Evolutionary conservation across 92 coral and sea anemone genomes (phyloP).

Genomic region (Actinostola sp.): DNA sequence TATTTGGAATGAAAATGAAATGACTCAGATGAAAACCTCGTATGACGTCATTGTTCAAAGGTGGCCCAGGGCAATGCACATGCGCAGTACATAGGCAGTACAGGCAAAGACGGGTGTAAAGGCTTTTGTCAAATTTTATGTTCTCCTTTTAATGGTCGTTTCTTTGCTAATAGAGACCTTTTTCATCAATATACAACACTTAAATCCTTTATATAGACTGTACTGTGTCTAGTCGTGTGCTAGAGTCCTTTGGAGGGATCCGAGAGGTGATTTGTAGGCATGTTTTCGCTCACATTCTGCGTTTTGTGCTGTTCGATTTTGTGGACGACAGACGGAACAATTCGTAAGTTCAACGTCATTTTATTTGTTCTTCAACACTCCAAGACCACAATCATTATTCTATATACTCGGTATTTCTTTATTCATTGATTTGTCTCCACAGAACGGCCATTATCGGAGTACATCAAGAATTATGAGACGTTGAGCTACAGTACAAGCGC

Average conservation of each 20-base stretch:
- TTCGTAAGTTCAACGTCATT: conserved; percentile 50
- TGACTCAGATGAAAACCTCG: neutral
- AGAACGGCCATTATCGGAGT: conserved; percentile 88
- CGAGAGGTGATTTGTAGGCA: conserved; percentile 6
- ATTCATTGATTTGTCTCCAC: conserved; percentile 20
- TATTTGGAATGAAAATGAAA: neutral
- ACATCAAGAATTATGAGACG: conserved; percentile 83
- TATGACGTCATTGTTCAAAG: conserved; percentile 6
- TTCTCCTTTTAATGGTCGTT: neutral
- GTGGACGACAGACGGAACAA: conserved; percentile 35
- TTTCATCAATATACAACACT: conserved; percentile 3
- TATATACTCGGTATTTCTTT: neutral
- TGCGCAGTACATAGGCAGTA: neutral
- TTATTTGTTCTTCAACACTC: conserved; percentile 2
- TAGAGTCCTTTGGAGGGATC: neutral
- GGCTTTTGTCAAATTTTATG: conserved; percentile 1
- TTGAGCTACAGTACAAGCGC: conserved; percentile 72
- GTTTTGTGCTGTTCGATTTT: conserved; percentile 36
- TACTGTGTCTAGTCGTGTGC: neutral
- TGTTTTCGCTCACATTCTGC: conserved; percentile 43
- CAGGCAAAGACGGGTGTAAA: conserved; percentile 15
- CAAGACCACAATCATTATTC: neutral
- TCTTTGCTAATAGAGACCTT: no score
- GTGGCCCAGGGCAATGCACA: neutral
- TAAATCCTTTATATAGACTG: neutral